A percentile compares a stretch with the other conserved stretches of the same genome.
These are phyloP conservation scores for Agrypnus murinus DNA, from an alignment of 2,888 invertebrate species.

Conservation along the genomic window DNA sequence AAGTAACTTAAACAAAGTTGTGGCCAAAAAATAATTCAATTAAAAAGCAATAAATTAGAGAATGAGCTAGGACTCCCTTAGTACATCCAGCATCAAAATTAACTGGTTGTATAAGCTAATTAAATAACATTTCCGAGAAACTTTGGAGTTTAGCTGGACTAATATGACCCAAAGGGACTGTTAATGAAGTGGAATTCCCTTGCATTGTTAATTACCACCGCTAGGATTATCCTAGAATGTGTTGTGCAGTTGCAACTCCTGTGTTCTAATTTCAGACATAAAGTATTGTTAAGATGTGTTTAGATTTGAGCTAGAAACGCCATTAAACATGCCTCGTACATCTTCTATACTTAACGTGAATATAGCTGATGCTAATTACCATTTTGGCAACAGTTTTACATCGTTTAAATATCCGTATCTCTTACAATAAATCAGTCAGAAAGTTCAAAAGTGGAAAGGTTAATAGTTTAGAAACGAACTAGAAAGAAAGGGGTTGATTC, in stretches of 20 bases:
- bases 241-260: background rate
- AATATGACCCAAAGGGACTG: conserved; percentile 20
- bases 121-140: background rate
- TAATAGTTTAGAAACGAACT: no score
- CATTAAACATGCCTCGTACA: conserved; percentile 1
- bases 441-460: no score
- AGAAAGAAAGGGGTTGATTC: no score
- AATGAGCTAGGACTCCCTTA: no score
- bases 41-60: no score
- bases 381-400: background rate
- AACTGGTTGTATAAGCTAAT: conserved; percentile 4
- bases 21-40: no score
- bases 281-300: background rate
- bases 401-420: no score
- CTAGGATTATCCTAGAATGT: background rate
- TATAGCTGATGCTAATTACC: background rate
- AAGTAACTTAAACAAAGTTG: no score
- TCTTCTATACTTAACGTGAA: conserved; percentile 9
- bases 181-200: conserved; percentile 8
- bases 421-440: no score
- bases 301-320: background rate
- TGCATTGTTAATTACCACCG: background rate
- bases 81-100: background rate
- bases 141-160: conserved; percentile 9
- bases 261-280: no score